Percentiles rank a stretch among this genome's conserved stretches.
These are phyloP conservation scores for Papilio polyxenes DNA, from an alignment of 1,140 invertebrate genomes.

Conservation along the genomic window DNA sequence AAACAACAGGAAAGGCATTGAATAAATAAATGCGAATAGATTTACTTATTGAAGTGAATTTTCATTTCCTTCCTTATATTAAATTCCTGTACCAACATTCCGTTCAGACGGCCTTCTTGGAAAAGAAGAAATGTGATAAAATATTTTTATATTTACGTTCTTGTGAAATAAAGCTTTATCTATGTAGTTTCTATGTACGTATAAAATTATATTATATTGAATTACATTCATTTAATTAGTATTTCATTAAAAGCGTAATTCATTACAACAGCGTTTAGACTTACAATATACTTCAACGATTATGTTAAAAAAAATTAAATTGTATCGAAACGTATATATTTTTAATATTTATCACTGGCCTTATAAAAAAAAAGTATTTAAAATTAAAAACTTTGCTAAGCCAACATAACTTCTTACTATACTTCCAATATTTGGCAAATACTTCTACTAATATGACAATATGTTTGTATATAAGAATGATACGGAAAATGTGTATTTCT, in stretches of 20 bases:
- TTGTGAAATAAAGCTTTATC: neutral
- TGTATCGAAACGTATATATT: no score
- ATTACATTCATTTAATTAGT: no score
- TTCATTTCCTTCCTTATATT: conserved; percentile 35
- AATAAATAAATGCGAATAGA: conserved; percentile 21
- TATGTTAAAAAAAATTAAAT: no score
- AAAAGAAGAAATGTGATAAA: neutral
- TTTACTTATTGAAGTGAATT: conserved; percentile 30
- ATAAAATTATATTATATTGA: no score
- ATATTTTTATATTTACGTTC: conserved; percentile 15
- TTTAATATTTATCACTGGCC: no score
- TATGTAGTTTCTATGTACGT: neutral
- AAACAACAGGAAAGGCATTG: neutral
- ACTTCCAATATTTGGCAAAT: neutral
- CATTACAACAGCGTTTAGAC: no score
- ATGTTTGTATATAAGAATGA: neutral
- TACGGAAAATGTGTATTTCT: conserved; percentile 21
- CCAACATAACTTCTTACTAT: neutral
- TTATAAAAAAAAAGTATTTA: no score
- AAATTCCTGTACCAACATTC: conserved; percentile 31
- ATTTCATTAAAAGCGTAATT: no score
- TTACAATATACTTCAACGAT: no score
- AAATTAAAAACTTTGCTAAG: neutral
- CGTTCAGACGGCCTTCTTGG: conserved; percentile 14
- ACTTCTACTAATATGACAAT: neutral